These are phyloP conservation scores for Pyralis farinalis DNA, from an alignment of 2,888 invertebrate species.

Conservation along the genomic window DNA sequence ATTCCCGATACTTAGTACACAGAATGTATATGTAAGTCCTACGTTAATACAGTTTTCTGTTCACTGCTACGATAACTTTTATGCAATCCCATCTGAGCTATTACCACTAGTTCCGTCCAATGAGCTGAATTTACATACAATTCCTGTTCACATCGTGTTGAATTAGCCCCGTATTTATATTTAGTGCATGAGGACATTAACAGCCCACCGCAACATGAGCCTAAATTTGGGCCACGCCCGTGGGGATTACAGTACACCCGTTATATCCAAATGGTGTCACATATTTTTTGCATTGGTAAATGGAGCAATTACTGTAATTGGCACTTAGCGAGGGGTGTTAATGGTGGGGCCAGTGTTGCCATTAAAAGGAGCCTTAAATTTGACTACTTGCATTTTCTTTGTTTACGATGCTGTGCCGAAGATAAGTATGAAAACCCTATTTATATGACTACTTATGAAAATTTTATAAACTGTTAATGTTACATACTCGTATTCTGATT, in stretches of 20 bases:
- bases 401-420: background rate
- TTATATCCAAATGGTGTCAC: background rate
- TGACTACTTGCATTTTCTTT: background rate
- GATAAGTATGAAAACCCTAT: background rate
- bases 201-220: background rate
- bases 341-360: background rate
- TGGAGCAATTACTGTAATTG: constrained; percentile 15
- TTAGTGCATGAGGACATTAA: background rate
- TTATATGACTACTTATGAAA: too few relatives aligned
- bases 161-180: background rate
- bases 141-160: background rate
- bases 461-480: too few relatives aligned
- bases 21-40: too few relatives aligned
- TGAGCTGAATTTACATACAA: background rate
- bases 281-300: constrained; percentile 6
- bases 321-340: constrained; percentile 1
- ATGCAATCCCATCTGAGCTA: background rate
- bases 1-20: too few relatives aligned
- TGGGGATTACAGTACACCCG: background rate
- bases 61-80: background rate
- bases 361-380: background rate
- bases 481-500: too few relatives aligned
- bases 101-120: background rate
- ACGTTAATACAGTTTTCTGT: background rate
- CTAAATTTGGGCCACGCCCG: background rate